Percentiles rank a stretch among this genome's conserved stretches.
These are phyloP conservation scores for Synergus japonicus DNA, from an alignment of 2,888 invertebrate genomes.

Conservation along the genomic window DNA sequence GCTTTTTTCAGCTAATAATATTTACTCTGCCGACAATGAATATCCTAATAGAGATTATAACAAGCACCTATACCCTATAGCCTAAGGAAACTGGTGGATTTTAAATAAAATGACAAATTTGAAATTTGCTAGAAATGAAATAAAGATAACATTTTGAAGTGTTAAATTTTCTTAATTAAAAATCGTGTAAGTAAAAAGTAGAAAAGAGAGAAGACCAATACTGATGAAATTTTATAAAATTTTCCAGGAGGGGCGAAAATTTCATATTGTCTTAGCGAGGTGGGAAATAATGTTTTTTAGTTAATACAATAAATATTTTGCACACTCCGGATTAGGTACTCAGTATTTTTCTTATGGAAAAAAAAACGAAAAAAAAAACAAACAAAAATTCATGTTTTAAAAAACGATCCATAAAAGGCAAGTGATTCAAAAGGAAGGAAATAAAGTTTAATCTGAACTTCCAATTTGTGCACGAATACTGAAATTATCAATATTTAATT, in stretches of 20 bases:
- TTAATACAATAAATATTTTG: neutral
- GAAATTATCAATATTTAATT: constrained; percentile 20
- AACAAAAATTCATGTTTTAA: neutral
- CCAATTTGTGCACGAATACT: constrained; percentile 3
- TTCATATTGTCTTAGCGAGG: neutral
- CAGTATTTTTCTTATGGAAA: neutral
- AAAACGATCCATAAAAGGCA: neutral
- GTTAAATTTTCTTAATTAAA: neutral
- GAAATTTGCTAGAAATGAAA: neutral
- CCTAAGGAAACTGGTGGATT: constrained; percentile 17
- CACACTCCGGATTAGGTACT: constrained; percentile 1
- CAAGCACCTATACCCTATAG: constrained; percentile 28
- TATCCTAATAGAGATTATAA: constrained; percentile 30
- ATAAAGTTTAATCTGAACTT: constrained; percentile 9
- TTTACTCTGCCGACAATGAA: constrained; percentile 20
- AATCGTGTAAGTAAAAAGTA: neutral
- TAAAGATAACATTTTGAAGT: neutral
- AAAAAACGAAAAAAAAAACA: neutral
- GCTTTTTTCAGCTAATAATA: constrained; percentile 11
- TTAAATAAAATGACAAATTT: neutral
- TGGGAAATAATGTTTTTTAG: neutral
- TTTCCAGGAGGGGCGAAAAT: constrained; percentile 7
- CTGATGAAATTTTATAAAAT: neutral
- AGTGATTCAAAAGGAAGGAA: neutral
- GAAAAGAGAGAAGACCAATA: constrained; percentile 1